Conservation (phyloP, 2,797 vertebrate species). For the Smutsia gigantea region DNA sequence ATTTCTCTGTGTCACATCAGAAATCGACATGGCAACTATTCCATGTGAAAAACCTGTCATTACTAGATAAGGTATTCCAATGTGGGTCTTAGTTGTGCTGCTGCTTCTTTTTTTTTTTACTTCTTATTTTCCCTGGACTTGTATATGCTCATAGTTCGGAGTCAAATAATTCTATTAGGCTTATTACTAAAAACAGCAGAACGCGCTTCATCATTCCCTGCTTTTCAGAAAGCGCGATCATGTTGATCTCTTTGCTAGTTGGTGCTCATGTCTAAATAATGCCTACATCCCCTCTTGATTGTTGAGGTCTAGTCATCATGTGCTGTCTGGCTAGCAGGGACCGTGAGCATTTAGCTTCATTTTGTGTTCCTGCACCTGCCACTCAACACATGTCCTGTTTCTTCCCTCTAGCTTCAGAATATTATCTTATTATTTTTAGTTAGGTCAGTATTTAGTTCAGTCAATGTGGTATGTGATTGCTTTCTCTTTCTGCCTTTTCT, state of each 20-base stretch:
- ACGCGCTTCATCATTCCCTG: neutral
- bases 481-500: neutral
- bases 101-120: neutral
- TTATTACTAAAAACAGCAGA: neutral
- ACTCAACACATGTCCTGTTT: neutral
- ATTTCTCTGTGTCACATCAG: neutral
- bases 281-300: neutral
- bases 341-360: neutral
- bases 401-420: neutral
- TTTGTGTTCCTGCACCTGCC: neutral
- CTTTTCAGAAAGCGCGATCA: neutral
- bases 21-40: neutral
- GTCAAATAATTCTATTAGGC: neutral
- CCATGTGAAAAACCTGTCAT: neutral
- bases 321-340: neutral
- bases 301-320: neutral
- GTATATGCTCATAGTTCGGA: neutral
- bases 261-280: neutral
- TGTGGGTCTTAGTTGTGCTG: neutral
- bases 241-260: neutral
- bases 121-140: neutral
- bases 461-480: neutral
- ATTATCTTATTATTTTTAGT: neutral
- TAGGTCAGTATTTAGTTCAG: slow-evolving; percentile 22
- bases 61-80: neutral